These are phyloP conservation scores for Gopherus flavomarginatus DNA, from an alignment of 2,113 vertebrate species.

Conservation along the genomic window DNA sequence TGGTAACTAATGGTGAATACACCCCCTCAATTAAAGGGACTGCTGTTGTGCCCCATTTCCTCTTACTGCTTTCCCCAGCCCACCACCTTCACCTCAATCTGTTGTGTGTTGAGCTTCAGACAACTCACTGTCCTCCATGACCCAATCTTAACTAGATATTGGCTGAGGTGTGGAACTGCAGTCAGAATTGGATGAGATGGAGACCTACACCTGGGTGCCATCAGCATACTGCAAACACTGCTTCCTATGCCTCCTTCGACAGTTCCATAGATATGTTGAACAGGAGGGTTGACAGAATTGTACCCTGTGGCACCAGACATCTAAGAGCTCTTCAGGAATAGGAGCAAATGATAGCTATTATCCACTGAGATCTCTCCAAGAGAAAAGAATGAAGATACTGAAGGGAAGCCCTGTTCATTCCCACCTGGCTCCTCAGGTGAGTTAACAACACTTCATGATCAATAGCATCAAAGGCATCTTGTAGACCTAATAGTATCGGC, in stretches of 20 bases:
- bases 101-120: neutral
- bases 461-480: neutral
- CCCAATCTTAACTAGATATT: neutral
- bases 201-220: neutral
- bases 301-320: neutral
- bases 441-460: neutral
- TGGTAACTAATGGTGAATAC: neutral
- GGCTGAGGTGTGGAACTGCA: neutral
- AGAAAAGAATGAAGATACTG: neutral
- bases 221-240: neutral
- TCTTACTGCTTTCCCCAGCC: neutral
- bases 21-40: neutral
- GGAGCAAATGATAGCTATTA: neutral
- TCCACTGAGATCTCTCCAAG: neutral
- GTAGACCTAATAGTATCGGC: neutral
- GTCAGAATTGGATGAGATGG: neutral
- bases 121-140: neutral
- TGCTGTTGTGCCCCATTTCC: neutral
- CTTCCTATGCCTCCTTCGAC: neutral
- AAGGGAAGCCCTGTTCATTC: neutral
- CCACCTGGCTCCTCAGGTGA: neutral
- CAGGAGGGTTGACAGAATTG: neutral
- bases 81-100: neutral
- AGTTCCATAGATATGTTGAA: neutral
- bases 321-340: neutral